phyloP scores from a whole-genome alignment of 2,113 vertebrate genomes.

The Podarcis muralis region DNA sequence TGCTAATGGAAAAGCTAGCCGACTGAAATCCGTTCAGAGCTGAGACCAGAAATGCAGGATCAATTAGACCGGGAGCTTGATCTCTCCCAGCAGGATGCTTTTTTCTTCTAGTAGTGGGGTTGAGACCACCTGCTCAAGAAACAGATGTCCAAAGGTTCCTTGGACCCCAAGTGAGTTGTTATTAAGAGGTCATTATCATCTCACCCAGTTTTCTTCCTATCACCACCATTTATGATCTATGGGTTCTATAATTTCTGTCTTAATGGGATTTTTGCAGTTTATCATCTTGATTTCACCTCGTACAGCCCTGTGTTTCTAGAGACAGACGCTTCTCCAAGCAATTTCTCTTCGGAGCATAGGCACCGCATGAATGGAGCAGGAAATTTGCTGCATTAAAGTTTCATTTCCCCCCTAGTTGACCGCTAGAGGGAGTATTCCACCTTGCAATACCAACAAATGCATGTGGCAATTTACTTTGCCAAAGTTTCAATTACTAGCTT shows the following conservation, averaged over 20 bases:
- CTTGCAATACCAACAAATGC: not conserved
- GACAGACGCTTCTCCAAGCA: not conserved
- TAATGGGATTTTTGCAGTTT: not conserved
- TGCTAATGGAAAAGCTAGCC: too few relatives aligned
- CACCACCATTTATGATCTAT: not conserved
- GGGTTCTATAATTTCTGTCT: not conserved
- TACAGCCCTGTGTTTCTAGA: not conserved
- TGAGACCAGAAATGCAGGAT: too few relatives aligned
- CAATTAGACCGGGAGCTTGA: not conserved
- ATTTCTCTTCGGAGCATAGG: not conserved
- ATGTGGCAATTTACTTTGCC: rapidly evolving
- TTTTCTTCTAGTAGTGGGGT: too few relatives aligned
- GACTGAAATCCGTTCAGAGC: too few relatives aligned
- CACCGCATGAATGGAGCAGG: not conserved
- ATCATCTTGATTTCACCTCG: not conserved
- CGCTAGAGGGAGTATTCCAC: conserved; percentile 30
- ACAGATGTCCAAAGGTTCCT: not conserved
- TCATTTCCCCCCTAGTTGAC: not conserved
- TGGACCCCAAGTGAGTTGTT: not conserved
- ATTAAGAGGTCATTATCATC: not conserved
- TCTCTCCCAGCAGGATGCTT: not conserved
- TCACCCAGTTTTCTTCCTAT: not conserved
- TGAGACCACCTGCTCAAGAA: too few relatives aligned
- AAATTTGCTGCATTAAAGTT: not conserved
- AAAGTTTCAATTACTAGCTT: conserved; percentile 2